Evolutionary conservation across 35 echinoderm and acorn worm species (phyloP).

Genomic region (Stichopus chloronotus): DNA sequence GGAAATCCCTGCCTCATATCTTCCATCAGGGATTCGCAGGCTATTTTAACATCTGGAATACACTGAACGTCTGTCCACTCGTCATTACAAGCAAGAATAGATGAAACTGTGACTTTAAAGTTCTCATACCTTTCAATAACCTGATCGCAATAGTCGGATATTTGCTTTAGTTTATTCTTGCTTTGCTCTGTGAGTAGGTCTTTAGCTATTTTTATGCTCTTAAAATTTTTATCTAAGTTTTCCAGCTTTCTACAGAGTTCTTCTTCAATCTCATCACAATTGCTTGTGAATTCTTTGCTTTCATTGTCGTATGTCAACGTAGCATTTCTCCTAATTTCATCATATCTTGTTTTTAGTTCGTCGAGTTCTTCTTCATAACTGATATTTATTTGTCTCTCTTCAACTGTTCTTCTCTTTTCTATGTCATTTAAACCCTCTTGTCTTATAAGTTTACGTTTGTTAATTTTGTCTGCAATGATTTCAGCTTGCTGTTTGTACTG

Average conservation of each 20-base stretch:
- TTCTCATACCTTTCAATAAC: neutral
- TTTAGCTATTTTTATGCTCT: neutral
- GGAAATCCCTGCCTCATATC: conserved; percentile 43
- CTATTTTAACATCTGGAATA: conserved; percentile 10
- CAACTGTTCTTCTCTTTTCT: neutral
- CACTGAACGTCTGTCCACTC: conserved; percentile 20
- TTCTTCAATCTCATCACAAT: neutral
- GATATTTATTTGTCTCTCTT: neutral
- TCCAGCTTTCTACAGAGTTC: neutral
- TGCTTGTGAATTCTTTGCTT: neutral
- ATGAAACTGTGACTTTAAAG: neutral
- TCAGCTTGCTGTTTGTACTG: neutral
- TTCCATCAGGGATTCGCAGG: conserved; percentile 16
- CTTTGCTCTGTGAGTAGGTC: neutral
- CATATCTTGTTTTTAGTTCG: neutral
- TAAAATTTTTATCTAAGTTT: neutral
- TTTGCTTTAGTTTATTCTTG: neutral
- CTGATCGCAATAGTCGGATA: neutral
- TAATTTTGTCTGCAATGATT: neutral
- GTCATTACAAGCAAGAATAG: conserved; percentile 25
- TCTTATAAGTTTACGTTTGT: neutral
- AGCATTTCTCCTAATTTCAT: neutral
- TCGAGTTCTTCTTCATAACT: neutral
- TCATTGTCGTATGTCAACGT: neutral
- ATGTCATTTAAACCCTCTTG: neutral